Conservation (phyloP, 2,888 invertebrate species). For the Pterostichus niger region DNA sequence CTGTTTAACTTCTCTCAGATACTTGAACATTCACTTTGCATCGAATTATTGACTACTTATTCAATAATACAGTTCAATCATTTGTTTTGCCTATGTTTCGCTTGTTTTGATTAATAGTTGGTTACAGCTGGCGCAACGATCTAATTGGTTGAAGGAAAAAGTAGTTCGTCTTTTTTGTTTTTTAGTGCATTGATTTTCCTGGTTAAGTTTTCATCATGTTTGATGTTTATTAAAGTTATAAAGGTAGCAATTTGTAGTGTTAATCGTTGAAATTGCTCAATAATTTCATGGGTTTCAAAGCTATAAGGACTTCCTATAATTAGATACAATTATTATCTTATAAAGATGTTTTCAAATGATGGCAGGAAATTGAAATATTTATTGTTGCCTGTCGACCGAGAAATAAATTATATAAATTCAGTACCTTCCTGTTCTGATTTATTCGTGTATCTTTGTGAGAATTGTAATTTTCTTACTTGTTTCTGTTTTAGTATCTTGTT, state of each 20-base stretch:
- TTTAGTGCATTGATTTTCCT: constrained; percentile 3
- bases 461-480: too few relatives aligned
- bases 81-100: constrained; percentile 9
- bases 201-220: neutral
- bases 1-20: neutral
- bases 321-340: constrained; percentile 21
- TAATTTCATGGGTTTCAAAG: constrained; percentile 16
- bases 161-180: constrained; percentile 2
- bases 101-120: constrained; percentile 20
- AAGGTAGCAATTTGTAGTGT: constrained; percentile 18
- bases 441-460: neutral
- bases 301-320: constrained; percentile 42
- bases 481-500: too few relatives aligned
- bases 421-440: constrained; percentile 13
- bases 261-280: constrained; percentile 7
- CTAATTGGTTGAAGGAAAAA: constrained; percentile 34
- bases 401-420: neutral
- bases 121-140: neutral
- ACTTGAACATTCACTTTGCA: constrained; percentile 8
- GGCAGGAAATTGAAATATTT: constrained; percentile 38
- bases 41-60: neutral
- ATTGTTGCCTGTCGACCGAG: neutral
- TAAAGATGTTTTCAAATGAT: neutral
- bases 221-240: neutral
- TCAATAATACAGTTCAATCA: neutral